Base-by-base conservation (phyloP, 2,888 invertebrate species). In the Tromatobia lineatoria region DNA sequence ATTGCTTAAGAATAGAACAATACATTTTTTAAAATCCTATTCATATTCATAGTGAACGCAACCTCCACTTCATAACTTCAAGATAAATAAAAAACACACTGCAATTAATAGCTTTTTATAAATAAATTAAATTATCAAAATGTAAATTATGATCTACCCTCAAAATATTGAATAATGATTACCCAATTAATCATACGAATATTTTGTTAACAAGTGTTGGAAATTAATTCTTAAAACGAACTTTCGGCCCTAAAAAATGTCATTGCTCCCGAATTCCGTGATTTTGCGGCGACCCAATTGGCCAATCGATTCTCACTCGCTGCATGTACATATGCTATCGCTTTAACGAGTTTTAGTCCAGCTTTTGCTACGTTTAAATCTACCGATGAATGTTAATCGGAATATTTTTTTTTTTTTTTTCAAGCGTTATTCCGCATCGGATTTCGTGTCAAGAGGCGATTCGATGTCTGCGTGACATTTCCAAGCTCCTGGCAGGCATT, bases 401-500 rank as follows among this genome's bases (percentile, higher is more conserved):
- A 25, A 57, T 18, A 50, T 50, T 6, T n/a, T 13, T 45, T 38
- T 38, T 38, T 38, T 8, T 38, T 38, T 38, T 59, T 34, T 59
- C n/a, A n/a, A 4, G 54, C 10, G 8, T 1, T 61, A 61, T 61
- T 61, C 18, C 61, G n/a, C 61, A n/a, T 59, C 59, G 59, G 13
- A 13, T 61, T 15, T 11, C 8, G 18, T 61, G 7, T 34, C 34
- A 34, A 18, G 34, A 34, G n/a, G 10, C 8, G 10, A 61, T 38
- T 13, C n/a, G 29, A 34, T 57, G 11, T 3, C 29, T 18, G 73
- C 13, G n/a, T 18, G 59, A 73, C 45, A 73, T 73, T 59, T 73
- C 25, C 45, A 45, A 42, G 45, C 23, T 57, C 10, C 4, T 10
- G 10, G 57, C 6, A 45, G 45, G 18, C 11, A 13, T 59, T 59